phyloP scores from a whole-genome alignment of 2,797 vertebrate genomes.

The Mergus octosetaceus region DNA sequence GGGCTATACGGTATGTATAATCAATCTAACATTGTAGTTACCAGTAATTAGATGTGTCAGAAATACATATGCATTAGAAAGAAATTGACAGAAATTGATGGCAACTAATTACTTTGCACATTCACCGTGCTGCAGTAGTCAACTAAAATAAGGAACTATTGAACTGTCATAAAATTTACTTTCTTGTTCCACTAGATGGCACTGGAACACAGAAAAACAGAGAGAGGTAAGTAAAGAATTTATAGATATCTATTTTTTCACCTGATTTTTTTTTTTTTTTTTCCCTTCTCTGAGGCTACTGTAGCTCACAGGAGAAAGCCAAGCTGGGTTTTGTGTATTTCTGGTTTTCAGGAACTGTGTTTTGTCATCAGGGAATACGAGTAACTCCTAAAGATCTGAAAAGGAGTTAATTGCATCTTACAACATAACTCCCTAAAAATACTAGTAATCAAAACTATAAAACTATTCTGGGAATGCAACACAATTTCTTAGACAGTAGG shows the following conservation, averaged over 20 bases:
- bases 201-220: neutral
- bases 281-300: neutral
- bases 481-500: neutral
- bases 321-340: neutral
- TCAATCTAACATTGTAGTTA: neutral
- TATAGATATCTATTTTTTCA: neutral
- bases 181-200: constrained; percentile 56
- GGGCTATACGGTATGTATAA: neutral
- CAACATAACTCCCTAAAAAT: neutral
- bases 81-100: neutral
- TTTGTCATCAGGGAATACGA: neutral
- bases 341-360: neutral
- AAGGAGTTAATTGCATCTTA: neutral
- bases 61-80: neutral
- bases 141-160: neutral
- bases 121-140: neutral
- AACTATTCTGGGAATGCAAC: neutral
- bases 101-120: neutral
- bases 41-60: neutral
- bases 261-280: neutral
- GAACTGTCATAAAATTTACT: neutral
- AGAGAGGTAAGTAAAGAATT: neutral
- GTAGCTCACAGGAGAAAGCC: neutral
- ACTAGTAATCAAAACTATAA: neutral
- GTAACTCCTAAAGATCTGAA: neutral